Evolutionary conservation across 1,140 invertebrate species (phyloP).

Genomic region (Scaptomyza hsui): DNA sequence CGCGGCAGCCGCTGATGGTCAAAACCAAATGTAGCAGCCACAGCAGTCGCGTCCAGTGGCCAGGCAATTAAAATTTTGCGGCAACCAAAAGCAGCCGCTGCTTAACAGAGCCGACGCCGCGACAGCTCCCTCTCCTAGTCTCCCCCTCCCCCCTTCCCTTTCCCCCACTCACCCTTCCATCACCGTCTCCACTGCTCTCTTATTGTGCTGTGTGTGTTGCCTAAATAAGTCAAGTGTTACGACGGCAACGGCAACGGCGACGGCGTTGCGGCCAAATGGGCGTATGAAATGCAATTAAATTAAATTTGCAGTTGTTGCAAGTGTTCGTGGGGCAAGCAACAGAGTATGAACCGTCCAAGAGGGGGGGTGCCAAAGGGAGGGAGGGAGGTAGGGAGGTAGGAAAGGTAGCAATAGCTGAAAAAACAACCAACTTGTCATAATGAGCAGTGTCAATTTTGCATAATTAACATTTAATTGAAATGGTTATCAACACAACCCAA

Average conservation of each 20-base stretch:
- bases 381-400: not conserved
- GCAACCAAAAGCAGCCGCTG: slow-evolving; percentile 48
- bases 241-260: slow-evolving; percentile 1
- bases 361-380: not conserved
- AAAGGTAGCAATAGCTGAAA: not conserved
- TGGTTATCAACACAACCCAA: slow-evolving; percentile 30
- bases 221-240: slow-evolving; percentile 79
- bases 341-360: slow-evolving; percentile 15
- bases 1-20: slow-evolving; percentile 28
- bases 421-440: slow-evolving; percentile 63
- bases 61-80: slow-evolving; percentile 76
- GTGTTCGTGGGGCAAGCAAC: slow-evolving; percentile 33
- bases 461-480: slow-evolving; percentile 79
- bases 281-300: slow-evolving; percentile 82
- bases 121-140: not conserved
- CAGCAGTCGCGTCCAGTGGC: slow-evolving; percentile 35
- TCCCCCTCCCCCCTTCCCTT: not conserved
- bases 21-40: slow-evolving; percentile 56
- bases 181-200: slow-evolving; percentile 7
- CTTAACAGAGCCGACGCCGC: slow-evolving; percentile 28
- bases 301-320: slow-evolving; percentile 76
- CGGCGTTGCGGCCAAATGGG: slow-evolving; percentile 73
- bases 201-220: slow-evolving; percentile 12
- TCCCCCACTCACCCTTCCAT: no score
- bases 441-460: slow-evolving; percentile 75